phyloP scores from a whole-genome alignment of 2,888 invertebrate species.

The Platynereis dumerilii region DNA sequence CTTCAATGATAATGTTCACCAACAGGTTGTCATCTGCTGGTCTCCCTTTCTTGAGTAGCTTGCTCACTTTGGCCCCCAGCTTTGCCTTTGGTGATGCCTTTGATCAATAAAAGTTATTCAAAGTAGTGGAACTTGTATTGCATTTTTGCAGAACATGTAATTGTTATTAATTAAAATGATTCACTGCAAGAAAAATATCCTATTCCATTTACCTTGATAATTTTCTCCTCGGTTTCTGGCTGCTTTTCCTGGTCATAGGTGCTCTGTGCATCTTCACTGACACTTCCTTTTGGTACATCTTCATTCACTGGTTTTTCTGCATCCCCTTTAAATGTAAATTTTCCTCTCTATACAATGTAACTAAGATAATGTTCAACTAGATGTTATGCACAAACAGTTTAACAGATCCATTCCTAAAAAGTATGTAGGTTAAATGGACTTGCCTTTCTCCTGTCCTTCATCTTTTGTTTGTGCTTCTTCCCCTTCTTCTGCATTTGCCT shows the following conservation, averaged over 20 bases:
- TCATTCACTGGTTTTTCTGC: conserved; percentile 31
- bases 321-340: conserved; percentile 17
- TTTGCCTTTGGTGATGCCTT: conserved; percentile 58
- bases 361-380: not conserved
- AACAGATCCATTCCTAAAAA: not conserved
- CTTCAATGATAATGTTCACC: conserved; percentile 58
- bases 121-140: no score
- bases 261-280: no score
- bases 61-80: conserved; percentile 55
- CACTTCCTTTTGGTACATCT: conserved; percentile 3
- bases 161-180: no score
- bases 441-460: conserved; percentile 26
- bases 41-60: conserved; percentile 54
- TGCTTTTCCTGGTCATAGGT: no score
- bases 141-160: no score
- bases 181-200: no score
- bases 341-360: not conserved
- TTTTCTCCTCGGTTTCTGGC: no score
- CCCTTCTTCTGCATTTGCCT: no score
- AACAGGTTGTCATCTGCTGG: conserved; percentile 58
- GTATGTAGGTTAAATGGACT: not conserved
- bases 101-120: no score
- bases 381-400: not conserved
- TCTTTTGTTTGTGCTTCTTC: conserved; percentile 2
- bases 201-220: no score